Evolutionary conservation across 2,797 vertebrate genomes (phyloP).

Genomic region (Salarias fasciatus): DNA sequence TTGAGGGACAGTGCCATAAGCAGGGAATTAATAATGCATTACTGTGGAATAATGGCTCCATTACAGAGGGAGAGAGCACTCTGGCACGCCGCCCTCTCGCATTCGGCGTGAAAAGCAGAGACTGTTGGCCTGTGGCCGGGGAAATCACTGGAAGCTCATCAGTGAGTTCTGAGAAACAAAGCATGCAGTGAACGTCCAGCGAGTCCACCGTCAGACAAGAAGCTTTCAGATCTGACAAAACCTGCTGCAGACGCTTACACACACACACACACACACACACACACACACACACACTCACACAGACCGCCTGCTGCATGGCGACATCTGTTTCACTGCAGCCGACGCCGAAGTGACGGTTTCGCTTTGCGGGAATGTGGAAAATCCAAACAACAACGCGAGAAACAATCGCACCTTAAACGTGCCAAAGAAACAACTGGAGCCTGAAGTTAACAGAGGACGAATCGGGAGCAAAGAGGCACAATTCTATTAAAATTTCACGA

Average conservation of each 20-base stretch:
- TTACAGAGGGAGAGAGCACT: slow-evolving; percentile 2
- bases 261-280: no score
- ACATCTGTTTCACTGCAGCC: no score
- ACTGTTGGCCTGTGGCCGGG: not conserved
- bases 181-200: not conserved
- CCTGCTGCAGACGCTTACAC: no score
- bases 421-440: no score
- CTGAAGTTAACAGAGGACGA: no score
- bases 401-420: not conserved
- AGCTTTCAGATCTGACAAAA: no score
- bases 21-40: slow-evolving; percentile 26
- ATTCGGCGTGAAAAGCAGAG: not conserved
- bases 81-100: not conserved
- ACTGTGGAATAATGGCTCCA: not conserved
- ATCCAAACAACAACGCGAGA: slow-evolving; percentile 7
- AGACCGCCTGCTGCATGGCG: no score
- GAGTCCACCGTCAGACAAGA: no score
- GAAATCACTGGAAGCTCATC: not conserved
- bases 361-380: slow-evolving; percentile 34
- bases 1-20: not conserved
- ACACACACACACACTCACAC: no score
- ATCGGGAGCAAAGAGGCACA: no score
- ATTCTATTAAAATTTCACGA: no score
- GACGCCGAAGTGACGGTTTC: not conserved
- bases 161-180: no score